Evolutionary conservation across 2,888 invertebrate genomes (phyloP), one percentile per base, ranked within the genome.

Genomic region (Tinea pellionella): DNA sequence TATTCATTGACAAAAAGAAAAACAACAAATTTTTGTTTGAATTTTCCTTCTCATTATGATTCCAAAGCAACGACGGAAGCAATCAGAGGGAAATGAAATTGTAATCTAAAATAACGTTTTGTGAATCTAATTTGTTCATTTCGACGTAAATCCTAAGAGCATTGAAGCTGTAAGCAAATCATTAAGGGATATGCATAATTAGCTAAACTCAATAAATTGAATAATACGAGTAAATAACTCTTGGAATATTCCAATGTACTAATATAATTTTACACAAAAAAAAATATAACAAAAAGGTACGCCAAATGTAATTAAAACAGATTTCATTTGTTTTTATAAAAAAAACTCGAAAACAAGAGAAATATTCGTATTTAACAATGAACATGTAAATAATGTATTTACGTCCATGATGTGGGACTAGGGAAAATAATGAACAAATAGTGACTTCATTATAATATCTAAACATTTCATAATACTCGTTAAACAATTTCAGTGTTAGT

Each of bases 61-160:
- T 72, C 75, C 62, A 67, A 67, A 68, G 66, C 67, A 60, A 65
- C 64, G 64, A 63, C 65, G 68, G 67, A 69, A 73, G 73, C 72
- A 76, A 77, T 78, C 73, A 73, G 68, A 66, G 65, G 67, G 68
- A 73, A 73, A 73, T 73, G 70, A 75, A 77, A 73, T 74, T 73
- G 75, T 77, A 73, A 69, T 72, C 71, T 68, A 71, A 70, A 73
- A 75, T 73, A 75, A 72, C 71, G 68, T 73, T 69, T 66, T 70
- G 66, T 65, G 67, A 69, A 66, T 67, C 63, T 70, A 75, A 74
- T 75, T 73, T 73, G 74, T 73, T 72, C 72, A 72, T 69, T 66
- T 63, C 57, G 62, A 63, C 57, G 61, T 60, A 37, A 37, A 60
- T 30, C 57, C 32, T 30, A 29, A 59, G 47, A 59, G 59, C 59